Percentiles rank a stretch among this genome's conserved stretches.
These are phyloP conservation scores for Amitus sp. DNA, from an alignment of 2,888 invertebrate species.

Conservation along the genomic window DNA sequence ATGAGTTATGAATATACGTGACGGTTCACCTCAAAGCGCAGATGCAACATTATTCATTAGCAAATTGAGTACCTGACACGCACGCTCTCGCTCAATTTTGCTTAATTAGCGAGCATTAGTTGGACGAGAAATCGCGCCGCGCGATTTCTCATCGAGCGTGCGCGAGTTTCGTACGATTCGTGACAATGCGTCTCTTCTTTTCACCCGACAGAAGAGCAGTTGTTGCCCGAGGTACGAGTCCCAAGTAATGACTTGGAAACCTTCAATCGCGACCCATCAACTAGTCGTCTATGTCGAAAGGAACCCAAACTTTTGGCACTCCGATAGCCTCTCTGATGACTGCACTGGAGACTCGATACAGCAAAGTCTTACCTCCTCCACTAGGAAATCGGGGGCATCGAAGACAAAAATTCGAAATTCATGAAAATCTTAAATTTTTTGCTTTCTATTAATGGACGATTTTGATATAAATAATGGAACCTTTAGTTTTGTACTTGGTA, in stretches of 20 bases:
- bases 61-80: slow-evolving; percentile 14
- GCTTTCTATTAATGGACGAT: too few species aligned
- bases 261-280: not conserved
- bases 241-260: too few species aligned
- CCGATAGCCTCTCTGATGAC: too few species aligned
- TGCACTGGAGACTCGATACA: too few species aligned
- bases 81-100: slow-evolving; percentile 6
- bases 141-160: not conserved
- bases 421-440: too few species aligned
- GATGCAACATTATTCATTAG: slow-evolving; percentile 18
- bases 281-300: not conserved
- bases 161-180: not conserved
- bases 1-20: slow-evolving; percentile 20
- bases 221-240: too few species aligned
- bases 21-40: slow-evolving; percentile 18
- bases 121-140: not conserved
- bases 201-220: too few species aligned
- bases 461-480: too few species aligned
- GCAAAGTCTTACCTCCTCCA: too few species aligned
- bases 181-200: not conserved
- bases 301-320: not conserved
- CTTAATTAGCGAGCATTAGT: slow-evolving; percentile 12
- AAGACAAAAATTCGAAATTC: too few species aligned
- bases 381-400: too few species aligned
- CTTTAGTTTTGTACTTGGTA: too few species aligned